These are phyloP conservation scores for Salarias fasciatus DNA, from an alignment of 2,797 vertebrate species.

Conservation along the genomic window DNA sequence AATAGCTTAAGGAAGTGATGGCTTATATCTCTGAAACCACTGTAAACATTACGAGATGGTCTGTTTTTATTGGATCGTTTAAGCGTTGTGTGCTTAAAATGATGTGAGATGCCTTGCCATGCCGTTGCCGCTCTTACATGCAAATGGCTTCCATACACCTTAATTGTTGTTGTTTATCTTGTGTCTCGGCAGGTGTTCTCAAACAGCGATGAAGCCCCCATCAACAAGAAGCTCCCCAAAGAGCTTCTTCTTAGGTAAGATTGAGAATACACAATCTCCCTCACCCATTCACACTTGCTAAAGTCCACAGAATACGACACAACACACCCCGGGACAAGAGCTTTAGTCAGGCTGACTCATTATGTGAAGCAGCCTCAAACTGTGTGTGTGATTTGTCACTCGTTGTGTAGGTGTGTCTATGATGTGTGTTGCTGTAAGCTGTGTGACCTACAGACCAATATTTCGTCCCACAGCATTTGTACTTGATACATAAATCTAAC, in stretches of 20 bases:
- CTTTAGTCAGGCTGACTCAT: slow-evolving; percentile 54
- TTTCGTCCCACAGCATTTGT: slow-evolving; percentile 46
- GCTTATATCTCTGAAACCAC: slow-evolving; percentile 6
- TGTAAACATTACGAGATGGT: slow-evolving; percentile 1
- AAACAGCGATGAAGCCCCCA: slow-evolving; percentile 94
- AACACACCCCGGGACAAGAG: slow-evolving; percentile 28
- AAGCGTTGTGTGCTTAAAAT: slow-evolving; percentile 13
- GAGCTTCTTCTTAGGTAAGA: slow-evolving; percentile 95
- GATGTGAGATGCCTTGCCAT: slow-evolving; percentile 1
- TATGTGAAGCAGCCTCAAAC: slow-evolving; percentile 47
- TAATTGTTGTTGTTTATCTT: slow-evolving; percentile 49
- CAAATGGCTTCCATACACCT: slow-evolving; percentile 1
- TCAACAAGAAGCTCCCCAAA: slow-evolving; percentile 98
- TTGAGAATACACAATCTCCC: slow-evolving; percentile 6
- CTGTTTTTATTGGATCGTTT: slow-evolving; percentile 21
- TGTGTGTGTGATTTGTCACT: slow-evolving; percentile 8
- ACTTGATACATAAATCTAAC: slow-evolving; percentile 53
- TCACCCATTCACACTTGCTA: slow-evolving; percentile 12
- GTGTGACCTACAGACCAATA: slow-evolving; percentile 67
- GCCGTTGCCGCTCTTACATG: too few relatives aligned
- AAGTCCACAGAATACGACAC: slow-evolving; percentile 16
- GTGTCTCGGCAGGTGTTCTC: slow-evolving; percentile 90
- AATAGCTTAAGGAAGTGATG: slow-evolving; percentile 24
- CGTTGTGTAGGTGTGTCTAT: slow-evolving; percentile 4
- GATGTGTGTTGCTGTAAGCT: slow-evolving; percentile 28